Percentiles rank a stretch among this genome's conserved stretches.
These are phyloP conservation scores for Pachycephus smyrnensis DNA, from an alignment of 2,888 invertebrate species.

Conservation along the genomic window DNA sequence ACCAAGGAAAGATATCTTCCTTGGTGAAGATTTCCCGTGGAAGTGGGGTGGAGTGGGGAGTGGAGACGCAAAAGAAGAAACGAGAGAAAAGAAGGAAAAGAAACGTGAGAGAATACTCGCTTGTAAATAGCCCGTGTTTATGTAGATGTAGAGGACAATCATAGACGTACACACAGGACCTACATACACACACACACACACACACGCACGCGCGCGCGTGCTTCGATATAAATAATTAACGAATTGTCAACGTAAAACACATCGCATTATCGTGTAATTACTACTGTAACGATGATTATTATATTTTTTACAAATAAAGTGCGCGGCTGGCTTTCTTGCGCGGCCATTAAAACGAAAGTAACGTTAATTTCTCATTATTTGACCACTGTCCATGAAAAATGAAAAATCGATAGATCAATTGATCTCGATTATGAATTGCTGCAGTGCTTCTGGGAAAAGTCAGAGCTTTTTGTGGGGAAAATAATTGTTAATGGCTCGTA, in stretches of 20 bases:
- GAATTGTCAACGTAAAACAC: slow-evolving; percentile 23
- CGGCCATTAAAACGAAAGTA: neutral
- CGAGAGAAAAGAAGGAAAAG: neutral
- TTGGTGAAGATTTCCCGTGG: neutral
- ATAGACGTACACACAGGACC: slow-evolving; percentile 11
- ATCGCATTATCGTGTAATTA: slow-evolving; percentile 50
- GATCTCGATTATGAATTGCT: neutral
- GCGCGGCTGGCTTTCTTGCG: neutral
- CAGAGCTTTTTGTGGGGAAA: neutral
- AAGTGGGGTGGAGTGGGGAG: neutral
- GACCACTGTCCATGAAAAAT: neutral
- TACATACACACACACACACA: slow-evolving; percentile 23
- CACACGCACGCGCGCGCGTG: slow-evolving; percentile 4
- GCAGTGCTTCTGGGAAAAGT: neutral
- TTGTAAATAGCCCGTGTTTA: slow-evolving; percentile 52
- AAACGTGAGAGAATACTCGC: slow-evolving; percentile 37
- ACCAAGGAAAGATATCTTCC: neutral
- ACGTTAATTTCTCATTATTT: neutral
- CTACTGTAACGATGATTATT: slow-evolving; percentile 60
- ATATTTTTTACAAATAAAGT: slow-evolving; percentile 66
- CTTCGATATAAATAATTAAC: slow-evolving; percentile 24
- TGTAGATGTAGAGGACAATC: slow-evolving; percentile 38
- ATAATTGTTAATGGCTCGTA: slow-evolving; percentile 17
- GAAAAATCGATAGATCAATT: neutral
- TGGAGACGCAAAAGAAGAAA: neutral